These are phyloP conservation scores for Drosophila subsilvestris DNA, from an alignment of 2,888 invertebrate species.

Conservation along the genomic window DNA sequence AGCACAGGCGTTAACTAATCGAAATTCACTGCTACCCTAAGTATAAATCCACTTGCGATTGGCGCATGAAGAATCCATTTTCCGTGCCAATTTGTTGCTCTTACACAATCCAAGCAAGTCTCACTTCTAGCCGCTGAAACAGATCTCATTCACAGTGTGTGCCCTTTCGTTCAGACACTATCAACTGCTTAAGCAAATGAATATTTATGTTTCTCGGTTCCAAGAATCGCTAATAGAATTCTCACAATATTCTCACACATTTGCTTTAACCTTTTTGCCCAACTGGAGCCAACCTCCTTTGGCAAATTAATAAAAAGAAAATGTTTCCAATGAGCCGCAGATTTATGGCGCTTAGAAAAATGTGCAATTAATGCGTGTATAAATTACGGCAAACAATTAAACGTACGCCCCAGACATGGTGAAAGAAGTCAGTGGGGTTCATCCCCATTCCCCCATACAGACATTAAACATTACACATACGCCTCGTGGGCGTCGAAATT, in stretches of 20 bases:
- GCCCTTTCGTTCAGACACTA: background rate
- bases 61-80: background rate
- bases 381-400: conserved; percentile 51
- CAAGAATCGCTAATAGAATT: conserved; percentile 32
- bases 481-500: conserved; percentile 63
- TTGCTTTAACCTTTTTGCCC: conserved; percentile 22
- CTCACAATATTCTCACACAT: conserved; percentile 24
- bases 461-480: conserved; percentile 47
- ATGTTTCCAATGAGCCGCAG: conserved; percentile 39
- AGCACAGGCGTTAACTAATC: background rate
- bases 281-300: conserved; percentile 27
- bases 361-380: conserved; percentile 54
- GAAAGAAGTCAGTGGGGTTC: conserved; percentile 13
- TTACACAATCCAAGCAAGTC: background rate
- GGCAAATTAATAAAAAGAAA: conserved; percentile 38
- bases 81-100: background rate
- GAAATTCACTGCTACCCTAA: background rate
- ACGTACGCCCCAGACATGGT: conserved; percentile 8
- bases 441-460: conserved; percentile 1
- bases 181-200: conserved; percentile 3
- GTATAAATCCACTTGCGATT: background rate
- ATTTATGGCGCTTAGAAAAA: conserved; percentile 52
- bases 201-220: conserved; percentile 17
- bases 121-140: background rate
- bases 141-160: background rate